Base-by-base conservation (phyloP, 2,113 vertebrate species). In the Sebastes fasciatus region DNA sequence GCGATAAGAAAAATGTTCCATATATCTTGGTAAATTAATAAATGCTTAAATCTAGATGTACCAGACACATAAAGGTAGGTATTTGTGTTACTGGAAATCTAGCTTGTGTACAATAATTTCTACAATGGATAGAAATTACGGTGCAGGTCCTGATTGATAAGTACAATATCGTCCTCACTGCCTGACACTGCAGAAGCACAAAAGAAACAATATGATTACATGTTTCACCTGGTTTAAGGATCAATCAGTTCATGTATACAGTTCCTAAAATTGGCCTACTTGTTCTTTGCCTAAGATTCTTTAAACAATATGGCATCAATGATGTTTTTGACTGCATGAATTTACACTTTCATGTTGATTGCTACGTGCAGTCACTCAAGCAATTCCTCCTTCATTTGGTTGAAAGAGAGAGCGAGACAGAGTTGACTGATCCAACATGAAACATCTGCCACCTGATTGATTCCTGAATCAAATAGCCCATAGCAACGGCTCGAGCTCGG, bases 371-470 rank as follows among this genome's bases (percentile, higher is more conserved):
- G 43, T 75, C 65, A 80, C 34, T 77, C 23, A 73, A 85, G 77
- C 66, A 78, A 21, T 79, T 74, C 65, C 52, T 72, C 61, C n/a
- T 34, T 62, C 40, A 42, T 77, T 74, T 26, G 63, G 49, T 74
- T 83, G 48, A 82, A 57, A 70, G 55, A 55, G 70, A 79, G 80
- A 58, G 55, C 19, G 17, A 61, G 54, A 82, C 51, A 52, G 55
- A 85, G 70, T 45, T 78, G 83, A 86, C 77, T 66, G 75, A 82
- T 84, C 66, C 80, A 86, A 94, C 93, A 92, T 82, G 82, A 93
- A 94, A 93, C 93, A 94, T 92, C 92, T 95, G 94, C 89, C 80
- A 87, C 83, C 80, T 91, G 92, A 93, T 74, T 88, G 86, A 89
- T 94, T 90, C 66, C 72, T 85, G 52, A 86, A 91, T 91, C 82